These are phyloP conservation scores for Ormia ochracea DNA, from an alignment of 2,888 invertebrate genomes.

Conservation along the genomic window DNA sequence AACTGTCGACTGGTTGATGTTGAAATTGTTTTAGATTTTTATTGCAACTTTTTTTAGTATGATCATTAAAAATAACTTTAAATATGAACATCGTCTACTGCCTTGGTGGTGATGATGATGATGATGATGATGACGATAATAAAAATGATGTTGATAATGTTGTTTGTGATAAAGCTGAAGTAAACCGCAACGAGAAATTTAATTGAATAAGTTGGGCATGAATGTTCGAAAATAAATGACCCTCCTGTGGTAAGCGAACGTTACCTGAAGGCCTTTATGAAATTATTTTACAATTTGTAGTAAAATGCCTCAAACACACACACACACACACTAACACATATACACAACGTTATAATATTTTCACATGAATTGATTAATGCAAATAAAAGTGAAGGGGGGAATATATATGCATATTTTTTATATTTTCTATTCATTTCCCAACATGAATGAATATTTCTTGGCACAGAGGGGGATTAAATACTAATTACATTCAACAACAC, in stretches of 20 bases:
- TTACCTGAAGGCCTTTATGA: slow-evolving; percentile 8
- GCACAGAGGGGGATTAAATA: background rate
- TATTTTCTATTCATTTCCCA: background rate
- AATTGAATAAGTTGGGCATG: slow-evolving; percentile 51
- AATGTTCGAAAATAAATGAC: slow-evolving; percentile 45
- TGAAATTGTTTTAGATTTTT: slow-evolving; percentile 32
- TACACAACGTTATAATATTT: background rate
- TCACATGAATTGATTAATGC: slow-evolving; percentile 10
- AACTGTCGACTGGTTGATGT: slow-evolving; percentile 2
- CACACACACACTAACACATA: background rate
- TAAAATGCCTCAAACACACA: background rate
- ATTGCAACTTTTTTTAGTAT: slow-evolving; percentile 3
- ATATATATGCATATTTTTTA: background rate
- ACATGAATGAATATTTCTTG: background rate
- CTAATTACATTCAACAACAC: background rate
- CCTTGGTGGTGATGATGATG: background rate
- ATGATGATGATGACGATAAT: background rate
- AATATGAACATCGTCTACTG: background rate
- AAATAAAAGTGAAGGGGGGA: background rate
- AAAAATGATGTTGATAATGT: background rate
- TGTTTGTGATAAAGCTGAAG: slow-evolving; percentile 26
- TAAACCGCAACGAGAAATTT: slow-evolving; percentile 43
- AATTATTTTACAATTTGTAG: slow-evolving; percentile 3
- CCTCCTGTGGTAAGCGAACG: slow-evolving; percentile 24
- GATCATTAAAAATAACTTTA: slow-evolving; percentile 3